Base-by-base conservation (phyloP, 2,888 invertebrate species). In the Unio delphinus region DNA sequence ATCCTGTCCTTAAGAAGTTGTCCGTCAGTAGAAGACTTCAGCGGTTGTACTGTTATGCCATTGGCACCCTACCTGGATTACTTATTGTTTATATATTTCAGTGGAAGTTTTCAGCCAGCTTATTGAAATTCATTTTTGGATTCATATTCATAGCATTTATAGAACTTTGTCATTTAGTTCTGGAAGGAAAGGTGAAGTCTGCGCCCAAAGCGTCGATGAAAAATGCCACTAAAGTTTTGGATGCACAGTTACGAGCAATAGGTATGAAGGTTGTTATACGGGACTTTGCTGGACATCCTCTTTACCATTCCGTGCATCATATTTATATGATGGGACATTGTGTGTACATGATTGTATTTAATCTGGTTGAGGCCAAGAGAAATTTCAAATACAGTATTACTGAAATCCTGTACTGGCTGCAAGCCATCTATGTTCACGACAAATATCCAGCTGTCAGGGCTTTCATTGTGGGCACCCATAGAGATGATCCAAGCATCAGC, bases 281-380 rank as follows among this genome's bases (percentile, higher is more conserved):
- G 15, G 80, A 80, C 61, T 80, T 79, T 65, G 80, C 80, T 7
- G 79, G 80, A 17, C 80, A 79, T 60, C 79, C 79, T 0, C 66
- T 80, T 15, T 80, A 80, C 61, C 78, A 80, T 70, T 72, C 74
- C n/a, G 73, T 75, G 0, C 79, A 80, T 58, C 80, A 80, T 64
- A 70, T 80, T 45, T 79, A 79, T 69, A 80, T 80, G 80, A 73
- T 76, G 55, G 80, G 76, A 3, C 77, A 79, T 61, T 75, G 75
- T 61, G 67, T 80, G 7, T 80, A 79, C 64, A 30, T 80, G 26
- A 69, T 79, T 23, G 79, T 78, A 58, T 80, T 80, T 62, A 78
- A 71, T 63, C 55, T 79, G n/a, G 70, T 73, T 34, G 80, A 80
- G 54, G 80, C 79, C 5, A 71, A 70, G 17, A 67, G 66, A 26